Evolutionary conservation across 2,797 vertebrate genomes (phyloP).

Genomic region (Sebastes cheni): DNA sequence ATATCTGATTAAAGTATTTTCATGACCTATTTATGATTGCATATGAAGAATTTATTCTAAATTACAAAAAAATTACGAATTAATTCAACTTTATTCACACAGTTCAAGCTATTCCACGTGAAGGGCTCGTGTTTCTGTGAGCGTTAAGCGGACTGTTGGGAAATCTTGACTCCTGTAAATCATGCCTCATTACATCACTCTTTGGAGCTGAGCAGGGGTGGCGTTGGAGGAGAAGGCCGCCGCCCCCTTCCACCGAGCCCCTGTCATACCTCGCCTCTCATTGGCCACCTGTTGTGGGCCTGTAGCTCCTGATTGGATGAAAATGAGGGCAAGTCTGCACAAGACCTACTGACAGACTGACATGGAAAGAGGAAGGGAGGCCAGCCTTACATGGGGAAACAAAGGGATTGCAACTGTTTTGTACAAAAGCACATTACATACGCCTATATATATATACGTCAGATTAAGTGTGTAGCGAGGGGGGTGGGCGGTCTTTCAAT

Average conservation of each 20-base stretch:
- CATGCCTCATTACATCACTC: constrained; percentile 62
- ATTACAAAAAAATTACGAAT: neutral
- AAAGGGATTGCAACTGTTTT: constrained; percentile 1
- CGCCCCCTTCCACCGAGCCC: constrained; percentile 72
- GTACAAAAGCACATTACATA: neutral
- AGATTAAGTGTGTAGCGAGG: neutral
- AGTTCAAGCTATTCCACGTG: neutral
- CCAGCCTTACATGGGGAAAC: neutral
- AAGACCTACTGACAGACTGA: constrained; percentile 73
- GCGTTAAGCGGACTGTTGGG: neutral
- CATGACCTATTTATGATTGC: neutral
- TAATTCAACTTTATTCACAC: neutral
- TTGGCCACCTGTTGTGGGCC: constrained; percentile 62
- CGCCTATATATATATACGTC: neutral
- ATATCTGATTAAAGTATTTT: neutral
- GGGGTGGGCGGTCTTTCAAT: neutral
- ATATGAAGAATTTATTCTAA: neutral
- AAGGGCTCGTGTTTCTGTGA: neutral
- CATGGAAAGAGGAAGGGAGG: constrained; percentile 57
- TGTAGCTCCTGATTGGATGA: constrained; percentile 67
- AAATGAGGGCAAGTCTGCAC: constrained; percentile 78
- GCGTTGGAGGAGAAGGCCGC: neutral
- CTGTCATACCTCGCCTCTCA: constrained; percentile 44
- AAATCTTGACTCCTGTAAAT: constrained; percentile 31
- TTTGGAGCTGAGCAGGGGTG: neutral